Base-by-base conservation (phyloP, 1,140 invertebrate genomes). In the Leptinotarsa lineolata region DNA sequence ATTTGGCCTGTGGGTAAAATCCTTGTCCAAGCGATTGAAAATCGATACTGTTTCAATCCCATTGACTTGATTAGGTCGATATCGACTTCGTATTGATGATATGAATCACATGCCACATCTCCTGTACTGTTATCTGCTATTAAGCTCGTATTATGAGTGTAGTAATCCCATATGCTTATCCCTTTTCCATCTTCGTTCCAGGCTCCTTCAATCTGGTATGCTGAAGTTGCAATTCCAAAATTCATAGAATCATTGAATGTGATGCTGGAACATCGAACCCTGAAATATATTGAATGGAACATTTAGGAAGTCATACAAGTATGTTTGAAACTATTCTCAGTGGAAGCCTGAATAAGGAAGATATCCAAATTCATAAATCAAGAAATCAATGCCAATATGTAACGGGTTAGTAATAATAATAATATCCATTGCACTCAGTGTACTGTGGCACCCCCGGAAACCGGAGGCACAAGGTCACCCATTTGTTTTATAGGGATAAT, bases 61-160 rank as follows among this genome's bases (percentile, higher is more conserved):
- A 91, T 79, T 75, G 88, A 81, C 45, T 86, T 86, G 2, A 92
- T 80, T 61, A 89, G 83, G 48, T 86, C 81, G 0, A 93, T 88
- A 83, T 94, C 92, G 72, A 91, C 88, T 58, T 85, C 82, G 81
- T 89, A 91, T 54, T 89, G 84, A 78, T 92, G 84, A 82, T 92
- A 93, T 13, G 91, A 92, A 81, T 93, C 88, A 75, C 87, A 89
- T 0, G 92, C 90, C n/a, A 92, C 79, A 80, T 93, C 90, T 0
- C 89, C 91, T 30, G 18, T 69, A 8, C n/a, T 22, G 8, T 22
- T 22, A 59, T 69, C 54, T 15, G 16, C 22, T 13, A 69, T 30
- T 6, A 69, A 16, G 13, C 54, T 22, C 18, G 18, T 69, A 30
- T 54, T 22, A 58, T 69, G 88, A 5, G 86, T 81, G 74, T 86